Evolutionary conservation across 2,113 vertebrate genomes (phyloP), one percentile per base, ranked within the genome.

Genomic region (Lampris megalopsis): DNA sequence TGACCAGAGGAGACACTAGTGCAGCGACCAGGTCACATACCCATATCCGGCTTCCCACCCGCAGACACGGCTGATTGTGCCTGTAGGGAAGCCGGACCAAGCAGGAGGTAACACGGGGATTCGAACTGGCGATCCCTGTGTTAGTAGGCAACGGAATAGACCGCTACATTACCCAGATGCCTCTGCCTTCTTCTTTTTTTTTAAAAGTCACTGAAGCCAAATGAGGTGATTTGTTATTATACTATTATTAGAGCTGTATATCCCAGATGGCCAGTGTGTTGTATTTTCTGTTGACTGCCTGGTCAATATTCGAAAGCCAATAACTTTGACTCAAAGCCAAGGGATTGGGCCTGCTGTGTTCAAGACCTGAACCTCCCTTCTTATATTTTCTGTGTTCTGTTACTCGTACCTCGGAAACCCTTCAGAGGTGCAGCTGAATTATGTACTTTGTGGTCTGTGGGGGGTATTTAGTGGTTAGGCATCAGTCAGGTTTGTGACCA

Each of bases 401-500:
- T 81, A 81, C 76, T 88, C 88, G 86, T 90, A 83, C 77, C 70
- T 77, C 67, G 72, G 66, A 64, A 45, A 82, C 43, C 67, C 81
- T 83, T 88, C 82, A 85, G 85, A 90, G 84, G 56, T 53, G 8
- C 40, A 69, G 67, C 59, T 84, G 71, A 87, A 77, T 84, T 67
- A 87, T 82, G 61, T 57, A 63, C 62, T 83, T 73, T 67, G 77
- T 63, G 87, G 81, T 80, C 82, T 73, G 60, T 57, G 47, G 68
- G 60, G 24, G 70, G 63, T 72, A 68, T 73, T 84, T 73, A 83
- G 84, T 78, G 69, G 86, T 75, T 83, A 64, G 73, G 73, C 72
- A 24, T 24, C 63, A 45, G 74, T 84, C 67, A 24, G 24, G 65
- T 59, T 79, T 87, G 62, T 62, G 64, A 80, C 71, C 66, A 24